Percentiles rank a stretch among this genome's conserved stretches.
phyloP scores from a whole-genome alignment of 2,113 vertebrate species.

The Archilochus colubris region DNA sequence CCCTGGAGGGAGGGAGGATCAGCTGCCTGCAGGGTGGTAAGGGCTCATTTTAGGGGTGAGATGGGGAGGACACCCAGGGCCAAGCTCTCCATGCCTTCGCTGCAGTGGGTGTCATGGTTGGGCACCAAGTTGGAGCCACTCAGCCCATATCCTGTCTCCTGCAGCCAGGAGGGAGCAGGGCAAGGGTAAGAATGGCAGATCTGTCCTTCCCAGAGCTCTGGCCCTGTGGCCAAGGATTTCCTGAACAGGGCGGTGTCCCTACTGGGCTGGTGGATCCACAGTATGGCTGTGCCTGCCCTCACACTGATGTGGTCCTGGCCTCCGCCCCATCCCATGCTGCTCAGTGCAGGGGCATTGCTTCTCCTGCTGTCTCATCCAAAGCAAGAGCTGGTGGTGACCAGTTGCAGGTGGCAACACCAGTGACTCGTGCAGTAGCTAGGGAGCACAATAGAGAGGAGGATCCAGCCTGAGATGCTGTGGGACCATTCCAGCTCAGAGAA shows the following conservation, averaged over 20 bases:
- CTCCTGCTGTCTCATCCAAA: rapidly evolving
- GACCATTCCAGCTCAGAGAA: not conserved
- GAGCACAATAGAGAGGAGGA: rapidly evolving
- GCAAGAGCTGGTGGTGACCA: not conserved
- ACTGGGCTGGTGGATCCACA: too few relatives aligned
- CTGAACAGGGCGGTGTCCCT: not conserved
- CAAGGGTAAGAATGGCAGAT: conserved; percentile 2
- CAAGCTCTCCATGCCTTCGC: not conserved
- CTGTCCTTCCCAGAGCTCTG: not conserved
- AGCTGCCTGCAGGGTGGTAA: rapidly evolving
- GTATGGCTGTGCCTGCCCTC: too few relatives aligned
- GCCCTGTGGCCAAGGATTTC: not conserved
- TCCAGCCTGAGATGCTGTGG: rapidly evolving
- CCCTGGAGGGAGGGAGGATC: not conserved
- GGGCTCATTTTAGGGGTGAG: not conserved
- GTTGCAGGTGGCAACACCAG: not conserved
- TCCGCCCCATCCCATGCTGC: rapidly evolving
- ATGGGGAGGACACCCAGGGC: rapidly evolving
- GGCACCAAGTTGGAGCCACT: not conserved
- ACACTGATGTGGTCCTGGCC: too few relatives aligned
- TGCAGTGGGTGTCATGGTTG: rapidly evolving
- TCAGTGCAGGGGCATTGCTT: rapidly evolving
- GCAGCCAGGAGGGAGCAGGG: not conserved
- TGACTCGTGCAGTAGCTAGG: rapidly evolving
- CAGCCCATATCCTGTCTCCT: not conserved